phyloP scores from a whole-genome alignment of 1,140 invertebrate genomes.

The Centruroides vittatus region DNA sequence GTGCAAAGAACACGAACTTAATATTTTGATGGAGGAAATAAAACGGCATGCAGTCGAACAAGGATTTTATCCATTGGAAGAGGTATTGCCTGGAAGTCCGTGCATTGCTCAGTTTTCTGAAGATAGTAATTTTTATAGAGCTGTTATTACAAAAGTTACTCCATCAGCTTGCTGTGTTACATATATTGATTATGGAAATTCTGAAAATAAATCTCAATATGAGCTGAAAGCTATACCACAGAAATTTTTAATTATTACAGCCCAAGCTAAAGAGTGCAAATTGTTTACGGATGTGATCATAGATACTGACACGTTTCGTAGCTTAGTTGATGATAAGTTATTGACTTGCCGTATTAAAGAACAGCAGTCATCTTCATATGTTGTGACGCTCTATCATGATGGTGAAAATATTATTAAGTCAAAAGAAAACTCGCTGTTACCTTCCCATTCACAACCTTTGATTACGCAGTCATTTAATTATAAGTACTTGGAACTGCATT shows the following conservation, averaged over 20 bases:
- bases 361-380: neutral
- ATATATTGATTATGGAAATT: conserved; percentile 63
- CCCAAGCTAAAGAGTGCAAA: conserved; percentile 60
- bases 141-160: neutral
- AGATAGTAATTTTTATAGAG: neutral
- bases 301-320: conserved; percentile 8
- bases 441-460: too few species aligned
- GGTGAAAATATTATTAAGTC: neutral
- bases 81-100: neutral
- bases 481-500: neutral
- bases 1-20: conserved; percentile 5
- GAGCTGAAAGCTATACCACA: conserved; percentile 30
- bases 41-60: neutral
- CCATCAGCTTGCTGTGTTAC: conserved; percentile 32
- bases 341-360: conserved; percentile 1
- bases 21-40: conserved; percentile 4
- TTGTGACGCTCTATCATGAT: conserved; percentile 1
- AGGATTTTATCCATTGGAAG: conserved; percentile 1
- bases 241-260: conserved; percentile 42
- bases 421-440: too few species aligned
- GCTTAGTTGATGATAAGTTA: neutral
- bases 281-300: conserved; percentile 29
- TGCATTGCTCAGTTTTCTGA: neutral
- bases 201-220: conserved; percentile 36
- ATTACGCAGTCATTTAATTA: neutral